These are phyloP conservation scores for Pogonocherus hispidulus DNA, from an alignment of 2,888 invertebrate genomes.

Conservation along the genomic window DNA sequence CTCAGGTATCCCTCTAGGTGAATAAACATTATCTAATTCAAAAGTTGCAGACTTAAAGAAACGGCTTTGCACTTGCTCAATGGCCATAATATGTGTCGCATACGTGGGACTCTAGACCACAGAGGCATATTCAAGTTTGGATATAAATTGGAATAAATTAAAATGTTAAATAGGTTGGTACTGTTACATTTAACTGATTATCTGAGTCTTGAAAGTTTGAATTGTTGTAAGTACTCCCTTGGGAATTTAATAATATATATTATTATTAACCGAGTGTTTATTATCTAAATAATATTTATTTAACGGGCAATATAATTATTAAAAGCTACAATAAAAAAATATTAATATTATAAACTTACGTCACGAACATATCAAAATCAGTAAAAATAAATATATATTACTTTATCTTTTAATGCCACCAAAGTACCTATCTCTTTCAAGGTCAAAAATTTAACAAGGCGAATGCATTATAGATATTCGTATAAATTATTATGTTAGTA, in stretches of 20 bases:
- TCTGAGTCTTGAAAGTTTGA: not conserved
- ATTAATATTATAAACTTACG: slow-evolving; percentile 24
- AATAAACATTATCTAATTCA: no score
- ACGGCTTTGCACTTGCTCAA: no score
- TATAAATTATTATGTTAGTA: no score
- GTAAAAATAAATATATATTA: slow-evolving; percentile 27
- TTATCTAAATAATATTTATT: slow-evolving; percentile 31
- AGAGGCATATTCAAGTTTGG: no score
- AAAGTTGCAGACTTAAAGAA: no score
- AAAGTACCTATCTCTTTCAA: not conserved
- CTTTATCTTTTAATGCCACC: slow-evolving; percentile 24
- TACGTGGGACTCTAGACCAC: no score
- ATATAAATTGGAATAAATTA: no score
- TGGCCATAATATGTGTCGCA: no score
- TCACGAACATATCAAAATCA: slow-evolving; percentile 23
- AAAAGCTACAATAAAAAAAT: slow-evolving; percentile 18
- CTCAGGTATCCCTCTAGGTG: no score
- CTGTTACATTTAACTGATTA: no score
- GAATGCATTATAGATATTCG: slow-evolving; percentile 25
- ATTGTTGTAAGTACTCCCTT: not conserved
- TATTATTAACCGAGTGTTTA: slow-evolving; percentile 7
- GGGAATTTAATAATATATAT: slow-evolving; percentile 2
- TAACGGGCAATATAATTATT: slow-evolving; percentile 17
- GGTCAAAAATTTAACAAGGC: slow-evolving; percentile 1
- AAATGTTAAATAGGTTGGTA: no score